Evolutionary conservation across 2,797 vertebrate genomes (phyloP).

Genomic region (Tiaroga cobitis): DNA sequence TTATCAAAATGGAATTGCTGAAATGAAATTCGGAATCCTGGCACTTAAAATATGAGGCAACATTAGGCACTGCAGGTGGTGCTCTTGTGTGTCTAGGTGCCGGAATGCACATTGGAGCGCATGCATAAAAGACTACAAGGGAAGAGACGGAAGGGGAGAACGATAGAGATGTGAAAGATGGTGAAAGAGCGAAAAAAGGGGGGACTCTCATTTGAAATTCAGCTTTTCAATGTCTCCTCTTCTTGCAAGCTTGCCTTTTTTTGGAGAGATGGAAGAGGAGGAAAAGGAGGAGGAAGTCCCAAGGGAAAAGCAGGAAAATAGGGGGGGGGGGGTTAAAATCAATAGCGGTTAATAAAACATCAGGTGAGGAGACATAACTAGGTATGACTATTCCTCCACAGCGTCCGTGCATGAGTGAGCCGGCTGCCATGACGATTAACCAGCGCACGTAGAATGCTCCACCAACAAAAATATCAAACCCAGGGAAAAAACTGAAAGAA

Average conservation of each 20-base stretch:
- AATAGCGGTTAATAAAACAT: slow-evolving; percentile 99
- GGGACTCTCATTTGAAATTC: slow-evolving; percentile 75
- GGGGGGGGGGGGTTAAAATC: slow-evolving; percentile 84
- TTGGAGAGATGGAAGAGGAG: slow-evolving; percentile 29
- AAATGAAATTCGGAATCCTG: slow-evolving; percentile 94
- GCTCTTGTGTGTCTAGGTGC: slow-evolving; percentile 60
- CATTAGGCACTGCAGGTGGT: slow-evolving; percentile 80
- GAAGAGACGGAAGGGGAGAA: neutral
- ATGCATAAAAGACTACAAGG: slow-evolving; percentile 52
- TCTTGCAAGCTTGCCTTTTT: slow-evolving; percentile 78
- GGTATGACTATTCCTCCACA: slow-evolving; percentile 89
- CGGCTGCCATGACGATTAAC: slow-evolving; percentile 90
- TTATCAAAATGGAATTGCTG: slow-evolving; percentile 96
- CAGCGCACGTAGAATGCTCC: slow-evolving; percentile 83
- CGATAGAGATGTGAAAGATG: slow-evolving; percentile 37
- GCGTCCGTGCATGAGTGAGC: slow-evolving; percentile 88
- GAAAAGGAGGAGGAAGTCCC: slow-evolving; percentile 38
- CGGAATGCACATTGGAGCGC: slow-evolving; percentile 56
- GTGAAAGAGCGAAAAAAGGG: slow-evolving; percentile 20
- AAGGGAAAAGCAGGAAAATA: slow-evolving; percentile 70
- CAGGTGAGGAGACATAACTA: slow-evolving; percentile 95
- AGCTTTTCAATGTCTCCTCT: slow-evolving; percentile 83
- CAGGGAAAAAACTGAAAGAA: slow-evolving; percentile 59
- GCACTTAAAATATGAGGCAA: slow-evolving; percentile 95
- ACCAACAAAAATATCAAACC: slow-evolving; percentile 81